These are phyloP conservation scores for Stenodera caucasica DNA, from an alignment of 2,888 invertebrate species.

Conservation along the genomic window DNA sequence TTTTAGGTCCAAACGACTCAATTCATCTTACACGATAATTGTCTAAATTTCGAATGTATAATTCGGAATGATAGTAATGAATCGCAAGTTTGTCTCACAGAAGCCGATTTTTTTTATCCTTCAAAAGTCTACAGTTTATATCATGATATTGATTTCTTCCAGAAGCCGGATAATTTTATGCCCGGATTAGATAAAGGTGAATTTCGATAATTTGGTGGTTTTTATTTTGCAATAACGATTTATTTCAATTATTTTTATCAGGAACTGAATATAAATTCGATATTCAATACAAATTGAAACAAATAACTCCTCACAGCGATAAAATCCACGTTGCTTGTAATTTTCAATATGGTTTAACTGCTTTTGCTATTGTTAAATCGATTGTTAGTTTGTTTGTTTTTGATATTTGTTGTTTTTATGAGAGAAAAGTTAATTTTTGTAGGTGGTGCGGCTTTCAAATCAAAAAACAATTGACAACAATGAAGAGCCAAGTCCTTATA, in stretches of 20 bases:
- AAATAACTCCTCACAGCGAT: conserved; percentile 53
- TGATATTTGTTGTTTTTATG: neutral
- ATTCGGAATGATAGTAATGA: conserved; percentile 35
- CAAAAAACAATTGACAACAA: conserved; percentile 26
- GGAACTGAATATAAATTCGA: conserved; percentile 42
- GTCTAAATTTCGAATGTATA: conserved; percentile 37
- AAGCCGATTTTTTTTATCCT: neutral
- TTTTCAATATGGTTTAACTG: conserved; percentile 47
- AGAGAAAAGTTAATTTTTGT: conserved; percentile 13
- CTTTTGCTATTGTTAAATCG: conserved; percentile 54
- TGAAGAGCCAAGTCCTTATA: conserved; percentile 36
- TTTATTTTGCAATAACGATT: no score
- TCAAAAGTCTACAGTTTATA: neutral
- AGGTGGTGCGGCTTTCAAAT: conserved; percentile 54
- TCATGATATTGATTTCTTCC: neutral
- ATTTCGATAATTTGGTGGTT: conserved; percentile 3
- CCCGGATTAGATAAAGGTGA: conserved; percentile 32
- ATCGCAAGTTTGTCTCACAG: conserved; percentile 20
- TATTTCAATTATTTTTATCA: conserved; percentile 39
- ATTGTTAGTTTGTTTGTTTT: conserved; percentile 51
- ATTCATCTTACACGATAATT: conserved; percentile 28
- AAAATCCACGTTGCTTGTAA: conserved; percentile 58
- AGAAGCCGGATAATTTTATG: neutral
- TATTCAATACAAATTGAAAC: conserved; percentile 42
- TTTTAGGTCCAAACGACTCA: conserved; percentile 35